phyloP scores from a whole-genome alignment of 2,113 vertebrate genomes.

The Cyrtonyx montezumae region DNA sequence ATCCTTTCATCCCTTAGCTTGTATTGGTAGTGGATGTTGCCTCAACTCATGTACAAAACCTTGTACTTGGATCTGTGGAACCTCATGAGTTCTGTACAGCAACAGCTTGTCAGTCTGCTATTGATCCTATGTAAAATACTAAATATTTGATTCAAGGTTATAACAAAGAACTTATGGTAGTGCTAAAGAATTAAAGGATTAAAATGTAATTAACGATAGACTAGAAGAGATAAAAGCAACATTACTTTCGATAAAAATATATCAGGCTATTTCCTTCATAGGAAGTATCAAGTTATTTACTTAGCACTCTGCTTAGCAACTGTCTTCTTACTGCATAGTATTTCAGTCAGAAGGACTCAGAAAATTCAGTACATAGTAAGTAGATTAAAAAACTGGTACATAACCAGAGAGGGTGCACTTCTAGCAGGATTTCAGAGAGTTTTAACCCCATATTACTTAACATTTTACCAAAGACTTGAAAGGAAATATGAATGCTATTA shows the following conservation, averaged over 20 bases:
- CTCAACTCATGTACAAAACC: too few relatives aligned
- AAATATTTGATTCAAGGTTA: neutral
- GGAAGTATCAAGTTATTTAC: neutral
- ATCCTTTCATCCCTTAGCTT: too few relatives aligned
- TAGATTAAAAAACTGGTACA: neutral
- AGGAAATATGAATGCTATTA: too few relatives aligned
- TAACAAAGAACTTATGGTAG: neutral
- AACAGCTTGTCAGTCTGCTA: neutral
- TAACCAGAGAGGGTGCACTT: neutral
- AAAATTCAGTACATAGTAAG: neutral
- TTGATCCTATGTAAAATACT: neutral
- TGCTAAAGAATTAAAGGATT: neutral
- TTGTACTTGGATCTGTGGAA: too few relatives aligned
- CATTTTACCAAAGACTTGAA: neutral
- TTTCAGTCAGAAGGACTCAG: neutral
- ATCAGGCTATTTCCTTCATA: neutral
- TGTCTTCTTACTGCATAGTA: neutral
- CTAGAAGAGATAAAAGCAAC: neutral
- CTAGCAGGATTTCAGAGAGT: neutral
- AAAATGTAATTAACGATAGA: neutral
- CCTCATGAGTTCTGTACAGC: neutral
- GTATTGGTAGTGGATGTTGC: too few relatives aligned
- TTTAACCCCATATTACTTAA: neutral
- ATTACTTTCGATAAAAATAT: neutral
- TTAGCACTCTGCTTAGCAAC: neutral